Conservation (phyloP, 2,113 vertebrate species). For the Caretta caretta region DNA sequence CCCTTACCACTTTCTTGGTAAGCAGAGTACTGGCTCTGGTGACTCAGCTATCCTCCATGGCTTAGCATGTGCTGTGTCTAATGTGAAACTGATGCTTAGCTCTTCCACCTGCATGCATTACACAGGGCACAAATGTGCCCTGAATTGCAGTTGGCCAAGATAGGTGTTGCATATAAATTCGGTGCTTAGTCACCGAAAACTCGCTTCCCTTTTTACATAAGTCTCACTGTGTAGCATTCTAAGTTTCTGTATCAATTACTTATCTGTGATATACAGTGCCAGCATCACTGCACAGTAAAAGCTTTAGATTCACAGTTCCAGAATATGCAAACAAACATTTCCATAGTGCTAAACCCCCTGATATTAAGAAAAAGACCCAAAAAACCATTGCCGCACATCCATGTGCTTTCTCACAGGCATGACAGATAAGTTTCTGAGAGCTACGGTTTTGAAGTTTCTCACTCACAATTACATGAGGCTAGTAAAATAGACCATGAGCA, state of each 20-base stretch:
- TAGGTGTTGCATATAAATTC: background rate
- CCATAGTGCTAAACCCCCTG: background rate
- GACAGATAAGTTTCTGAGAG: background rate
- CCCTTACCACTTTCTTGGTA: background rate
- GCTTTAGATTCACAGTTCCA: background rate
- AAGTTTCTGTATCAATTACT: background rate
- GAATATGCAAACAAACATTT: background rate
- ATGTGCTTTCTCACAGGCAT: background rate
- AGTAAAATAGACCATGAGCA: background rate
- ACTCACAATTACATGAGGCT: background rate
- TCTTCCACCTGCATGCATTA: background rate
- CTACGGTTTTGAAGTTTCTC: background rate
- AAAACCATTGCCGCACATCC: background rate
- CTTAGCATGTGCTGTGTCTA: background rate
- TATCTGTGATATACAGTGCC: background rate
- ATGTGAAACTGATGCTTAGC: background rate
- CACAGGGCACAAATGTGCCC: background rate
- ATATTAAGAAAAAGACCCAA: background rate
- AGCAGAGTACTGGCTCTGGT: background rate
- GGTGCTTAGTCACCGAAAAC: background rate
- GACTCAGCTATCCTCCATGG: fast-evolving
- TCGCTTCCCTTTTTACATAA: background rate
- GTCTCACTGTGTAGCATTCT: fast-evolving
- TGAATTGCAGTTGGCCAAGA: background rate
- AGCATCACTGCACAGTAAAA: background rate